A percentile compares a stretch with the other conserved stretches of the same genome.
Evolutionary conservation across 2,888 invertebrate species (phyloP).

Genomic region (Napeogenes inachia): DNA sequence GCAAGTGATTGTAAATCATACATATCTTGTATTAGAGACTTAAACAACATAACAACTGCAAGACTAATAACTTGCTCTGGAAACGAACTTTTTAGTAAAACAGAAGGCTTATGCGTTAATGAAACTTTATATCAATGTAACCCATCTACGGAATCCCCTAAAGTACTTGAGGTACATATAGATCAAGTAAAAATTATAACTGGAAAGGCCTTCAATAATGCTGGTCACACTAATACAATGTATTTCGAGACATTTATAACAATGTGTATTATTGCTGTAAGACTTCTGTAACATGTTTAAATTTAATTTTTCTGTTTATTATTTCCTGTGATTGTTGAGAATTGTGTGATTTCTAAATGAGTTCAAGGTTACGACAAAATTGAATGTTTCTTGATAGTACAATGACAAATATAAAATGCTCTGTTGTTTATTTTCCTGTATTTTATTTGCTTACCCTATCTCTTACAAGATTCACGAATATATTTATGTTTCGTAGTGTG

Average conservation of each 20-base stretch:
- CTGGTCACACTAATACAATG: constrained; percentile 3
- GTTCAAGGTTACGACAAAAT: constrained; percentile 15
- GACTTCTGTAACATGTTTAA: constrained; percentile 12
- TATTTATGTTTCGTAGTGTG: background rate
- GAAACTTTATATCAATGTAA: constrained; percentile 41
- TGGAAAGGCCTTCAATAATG: constrained; percentile 24
- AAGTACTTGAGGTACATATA: constrained; percentile 23
- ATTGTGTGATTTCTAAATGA: constrained; percentile 10
- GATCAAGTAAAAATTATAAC: constrained; percentile 19
- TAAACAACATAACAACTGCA: constrained; percentile 48
- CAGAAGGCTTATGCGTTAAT: constrained; percentile 43
- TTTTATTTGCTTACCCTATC: background rate
- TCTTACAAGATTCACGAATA: background rate
- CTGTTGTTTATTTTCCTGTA: background rate
- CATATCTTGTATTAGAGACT: constrained; percentile 50
- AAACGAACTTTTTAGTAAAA: constrained; percentile 42
- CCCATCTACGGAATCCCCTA: constrained; percentile 25
- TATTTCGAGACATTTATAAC: background rate
- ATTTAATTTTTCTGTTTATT: constrained; percentile 10
- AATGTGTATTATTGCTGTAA: constrained; percentile 1
- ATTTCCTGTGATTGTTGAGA: constrained; percentile 15
- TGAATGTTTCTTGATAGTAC: background rate
- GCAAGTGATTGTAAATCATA: constrained; percentile 46
- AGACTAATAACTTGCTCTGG: constrained; percentile 49
- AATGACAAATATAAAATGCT: background rate